Evolutionary conservation across 2,113 vertebrate genomes (phyloP).

Genomic region (Saguinus midas): DNA sequence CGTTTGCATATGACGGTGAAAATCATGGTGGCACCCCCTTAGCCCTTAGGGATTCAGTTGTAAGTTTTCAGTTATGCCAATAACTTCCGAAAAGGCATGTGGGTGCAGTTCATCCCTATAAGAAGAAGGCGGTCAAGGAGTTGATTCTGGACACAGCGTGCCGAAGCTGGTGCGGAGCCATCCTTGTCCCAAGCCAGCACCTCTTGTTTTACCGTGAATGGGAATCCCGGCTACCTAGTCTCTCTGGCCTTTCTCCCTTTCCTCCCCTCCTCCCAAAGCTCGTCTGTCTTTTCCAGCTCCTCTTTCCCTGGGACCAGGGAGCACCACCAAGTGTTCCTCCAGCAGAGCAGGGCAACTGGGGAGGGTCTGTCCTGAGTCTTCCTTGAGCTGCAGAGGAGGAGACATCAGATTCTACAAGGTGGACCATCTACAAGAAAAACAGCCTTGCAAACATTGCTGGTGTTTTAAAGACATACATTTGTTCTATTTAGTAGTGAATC

Average conservation of each 20-base stretch:
- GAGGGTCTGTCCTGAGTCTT: not conserved
- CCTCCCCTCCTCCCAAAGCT: not conserved
- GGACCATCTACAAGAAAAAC: not conserved
- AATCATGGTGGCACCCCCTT: not conserved
- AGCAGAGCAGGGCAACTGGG: accelerated
- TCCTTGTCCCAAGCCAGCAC: not conserved
- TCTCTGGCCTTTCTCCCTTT: not conserved
- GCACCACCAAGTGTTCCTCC: not conserved
- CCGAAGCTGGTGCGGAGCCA: not conserved
- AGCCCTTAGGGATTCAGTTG: not conserved
- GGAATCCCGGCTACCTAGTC: not conserved
- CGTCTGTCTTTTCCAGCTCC: not conserved
- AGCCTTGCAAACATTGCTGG: not conserved
- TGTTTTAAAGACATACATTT: not conserved
- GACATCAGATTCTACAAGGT: not conserved
- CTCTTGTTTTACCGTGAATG: not conserved
- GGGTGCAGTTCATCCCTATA: not conserved
- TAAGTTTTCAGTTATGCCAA: not conserved
- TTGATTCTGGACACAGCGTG: not conserved
- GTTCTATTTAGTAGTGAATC: not conserved
- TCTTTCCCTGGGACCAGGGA: not conserved
- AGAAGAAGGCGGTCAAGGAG: not conserved
- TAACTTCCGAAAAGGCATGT: not conserved
- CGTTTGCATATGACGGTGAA: not conserved
- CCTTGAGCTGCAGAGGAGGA: not conserved